Evolutionary conservation across 2,888 invertebrate genomes (phyloP).

Genomic region (Catocala sponsa): DNA sequence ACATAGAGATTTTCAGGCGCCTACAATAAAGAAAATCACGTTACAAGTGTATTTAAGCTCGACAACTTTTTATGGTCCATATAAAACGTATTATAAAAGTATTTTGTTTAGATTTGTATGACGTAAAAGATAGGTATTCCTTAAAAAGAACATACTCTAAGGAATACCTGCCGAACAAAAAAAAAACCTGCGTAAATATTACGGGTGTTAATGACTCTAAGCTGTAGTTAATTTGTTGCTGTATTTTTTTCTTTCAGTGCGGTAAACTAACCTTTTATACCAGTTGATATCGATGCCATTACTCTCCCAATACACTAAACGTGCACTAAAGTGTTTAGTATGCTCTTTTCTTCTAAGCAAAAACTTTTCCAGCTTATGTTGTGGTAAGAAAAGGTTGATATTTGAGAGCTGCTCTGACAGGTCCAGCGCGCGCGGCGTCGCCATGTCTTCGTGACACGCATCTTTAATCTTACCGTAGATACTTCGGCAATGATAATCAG

Average conservation of each 20-base stretch:
- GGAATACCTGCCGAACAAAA: too few species aligned
- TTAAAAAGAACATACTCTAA: too few species aligned
- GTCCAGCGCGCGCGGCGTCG: slow-evolving; percentile 37
- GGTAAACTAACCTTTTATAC: too few species aligned
- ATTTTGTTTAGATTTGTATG: slow-evolving; percentile 45
- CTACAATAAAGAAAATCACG: slow-evolving; percentile 17
- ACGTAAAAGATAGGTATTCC: too few species aligned
- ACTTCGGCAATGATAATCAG: slow-evolving; percentile 44
- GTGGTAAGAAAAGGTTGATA: slow-evolving; percentile 73
- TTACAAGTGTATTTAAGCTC: slow-evolving; percentile 11
- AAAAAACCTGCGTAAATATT: too few species aligned
- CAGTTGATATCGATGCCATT: too few species aligned
- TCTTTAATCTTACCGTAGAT: slow-evolving; percentile 67
- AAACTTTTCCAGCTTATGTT: slow-evolving; percentile 15
- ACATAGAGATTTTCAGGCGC: slow-evolving; percentile 42
- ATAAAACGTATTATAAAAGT: slow-evolving; percentile 25
- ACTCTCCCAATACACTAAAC: too few species aligned
- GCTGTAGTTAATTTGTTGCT: too few species aligned
- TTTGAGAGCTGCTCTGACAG: slow-evolving; percentile 75
- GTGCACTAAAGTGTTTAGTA: not conserved
- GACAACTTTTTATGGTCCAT: slow-evolving; percentile 10
- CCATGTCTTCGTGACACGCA: slow-evolving; percentile 68
- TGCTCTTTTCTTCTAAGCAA: not conserved
- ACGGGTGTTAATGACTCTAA: too few species aligned
- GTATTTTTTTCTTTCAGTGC: too few species aligned